phyloP scores from a whole-genome alignment of 1,140 invertebrate genomes.

The Linepithema humile region DNA sequence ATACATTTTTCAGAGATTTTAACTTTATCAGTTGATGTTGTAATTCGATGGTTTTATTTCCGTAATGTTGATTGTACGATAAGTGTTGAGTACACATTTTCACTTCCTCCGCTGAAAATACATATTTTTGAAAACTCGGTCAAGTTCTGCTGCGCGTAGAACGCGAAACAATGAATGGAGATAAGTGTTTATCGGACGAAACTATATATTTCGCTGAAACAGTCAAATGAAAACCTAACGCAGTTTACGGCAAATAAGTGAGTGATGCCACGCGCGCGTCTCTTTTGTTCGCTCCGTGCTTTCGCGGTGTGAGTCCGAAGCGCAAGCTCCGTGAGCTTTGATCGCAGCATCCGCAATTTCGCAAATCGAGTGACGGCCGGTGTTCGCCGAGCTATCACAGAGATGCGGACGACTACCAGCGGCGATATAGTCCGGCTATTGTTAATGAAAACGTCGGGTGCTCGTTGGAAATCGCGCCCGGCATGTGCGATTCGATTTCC shows the following conservation, averaged over 20 bases:
- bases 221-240: background rate
- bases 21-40: background rate
- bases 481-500: slow-evolving; percentile 42
- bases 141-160: background rate
- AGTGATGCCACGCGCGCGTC: no score
- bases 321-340: background rate
- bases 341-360: background rate
- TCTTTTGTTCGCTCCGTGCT: no score
- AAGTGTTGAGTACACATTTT: no score
- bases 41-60: background rate
- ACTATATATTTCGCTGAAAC: background rate
- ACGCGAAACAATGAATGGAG: background rate
- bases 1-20: background rate
- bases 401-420: background rate
- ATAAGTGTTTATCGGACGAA: background rate
- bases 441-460: slow-evolving; percentile 44
- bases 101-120: background rate
- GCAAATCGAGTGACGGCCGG: background rate
- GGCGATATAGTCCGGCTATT: slow-evolving; percentile 18
- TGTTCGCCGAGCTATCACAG: background rate
- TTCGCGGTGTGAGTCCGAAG: background rate
- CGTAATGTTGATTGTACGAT: no score
- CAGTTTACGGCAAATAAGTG: background rate
- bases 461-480: slow-evolving; percentile 6
- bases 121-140: background rate